Conservation (phyloP, 2,888 invertebrate species). For the Cantharis nigra region DNA sequence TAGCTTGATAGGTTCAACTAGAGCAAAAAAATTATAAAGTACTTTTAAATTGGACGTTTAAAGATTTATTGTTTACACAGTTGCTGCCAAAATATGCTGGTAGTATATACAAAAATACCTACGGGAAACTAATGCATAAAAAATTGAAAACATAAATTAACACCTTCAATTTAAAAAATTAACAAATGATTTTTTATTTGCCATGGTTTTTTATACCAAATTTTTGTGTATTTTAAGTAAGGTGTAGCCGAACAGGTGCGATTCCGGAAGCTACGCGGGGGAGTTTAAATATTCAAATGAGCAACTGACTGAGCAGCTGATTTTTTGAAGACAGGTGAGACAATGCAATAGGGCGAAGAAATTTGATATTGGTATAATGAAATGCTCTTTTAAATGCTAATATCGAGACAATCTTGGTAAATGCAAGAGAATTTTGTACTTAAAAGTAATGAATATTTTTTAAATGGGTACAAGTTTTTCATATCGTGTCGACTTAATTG, state of each 20-base stretch:
- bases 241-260: slow-evolving; percentile 38
- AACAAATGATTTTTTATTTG: slow-evolving; percentile 16
- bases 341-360: slow-evolving; percentile 23
- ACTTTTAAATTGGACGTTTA: neutral
- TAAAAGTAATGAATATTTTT: neutral
- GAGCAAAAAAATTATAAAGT: neutral
- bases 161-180: slow-evolving; percentile 24
- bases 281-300: slow-evolving; percentile 43
- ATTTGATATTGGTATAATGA: slow-evolving; percentile 1
- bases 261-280: slow-evolving; percentile 40
- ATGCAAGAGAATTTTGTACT: neutral
- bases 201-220: neutral
- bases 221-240: slow-evolving; percentile 8
- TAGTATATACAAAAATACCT: neutral
- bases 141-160: slow-evolving; percentile 7
- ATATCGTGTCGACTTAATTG: slow-evolving; percentile 2
- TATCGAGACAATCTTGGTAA: neutral
- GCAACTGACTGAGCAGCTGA: slow-evolving; percentile 43
- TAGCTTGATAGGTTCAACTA: neutral
- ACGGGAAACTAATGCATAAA: neutral
- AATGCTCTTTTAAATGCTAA: neutral
- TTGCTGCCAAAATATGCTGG: neutral
- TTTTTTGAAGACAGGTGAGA: slow-evolving; percentile 40
- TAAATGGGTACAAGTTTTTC: neutral
- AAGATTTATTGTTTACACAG: neutral